These are phyloP conservation scores for Cygnus atratus DNA, from an alignment of 2,113 vertebrate species.

Conservation along the genomic window DNA sequence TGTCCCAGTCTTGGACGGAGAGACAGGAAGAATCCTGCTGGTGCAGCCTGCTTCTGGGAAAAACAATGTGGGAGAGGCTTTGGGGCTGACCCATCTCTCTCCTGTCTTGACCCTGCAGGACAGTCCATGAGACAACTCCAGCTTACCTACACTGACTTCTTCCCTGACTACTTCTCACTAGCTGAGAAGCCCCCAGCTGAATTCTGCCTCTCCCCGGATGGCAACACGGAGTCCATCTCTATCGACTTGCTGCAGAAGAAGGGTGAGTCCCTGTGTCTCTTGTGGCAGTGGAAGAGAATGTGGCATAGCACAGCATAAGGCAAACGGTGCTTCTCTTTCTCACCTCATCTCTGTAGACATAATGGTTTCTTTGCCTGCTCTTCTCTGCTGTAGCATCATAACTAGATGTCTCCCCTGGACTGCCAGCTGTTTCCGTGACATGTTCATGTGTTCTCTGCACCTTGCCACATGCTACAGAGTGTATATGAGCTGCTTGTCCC, in stretches of 20 bases:
- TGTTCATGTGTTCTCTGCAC: background rate
- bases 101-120: slow-evolving; percentile 53
- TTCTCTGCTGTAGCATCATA: background rate
- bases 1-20: background rate
- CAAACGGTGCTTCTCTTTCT: background rate
- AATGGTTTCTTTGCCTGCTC: background rate
- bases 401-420: background rate
- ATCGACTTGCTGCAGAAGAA: slow-evolving; percentile 92
- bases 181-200: slow-evolving; percentile 93
- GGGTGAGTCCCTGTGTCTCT: slow-evolving; percentile 70
- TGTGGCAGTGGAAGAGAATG: accelerated
- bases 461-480: accelerated
- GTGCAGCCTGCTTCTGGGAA: background rate
- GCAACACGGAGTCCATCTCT: slow-evolving; percentile 84
- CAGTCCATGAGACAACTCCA: slow-evolving; percentile 79
- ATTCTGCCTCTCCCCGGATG: slow-evolving; percentile 95
- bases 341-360: background rate
- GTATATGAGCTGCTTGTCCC: background rate
- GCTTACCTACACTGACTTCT: slow-evolving; percentile 86
- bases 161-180: slow-evolving; percentile 94
- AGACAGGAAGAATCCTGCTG: background rate
- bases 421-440: background rate
- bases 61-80: background rate
- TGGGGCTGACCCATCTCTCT: background rate
- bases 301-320: accelerated